Evolutionary conservation across 2,113 vertebrate species (phyloP), one percentile per base, ranked within the genome.

Genomic region (Fulica atra): DNA sequence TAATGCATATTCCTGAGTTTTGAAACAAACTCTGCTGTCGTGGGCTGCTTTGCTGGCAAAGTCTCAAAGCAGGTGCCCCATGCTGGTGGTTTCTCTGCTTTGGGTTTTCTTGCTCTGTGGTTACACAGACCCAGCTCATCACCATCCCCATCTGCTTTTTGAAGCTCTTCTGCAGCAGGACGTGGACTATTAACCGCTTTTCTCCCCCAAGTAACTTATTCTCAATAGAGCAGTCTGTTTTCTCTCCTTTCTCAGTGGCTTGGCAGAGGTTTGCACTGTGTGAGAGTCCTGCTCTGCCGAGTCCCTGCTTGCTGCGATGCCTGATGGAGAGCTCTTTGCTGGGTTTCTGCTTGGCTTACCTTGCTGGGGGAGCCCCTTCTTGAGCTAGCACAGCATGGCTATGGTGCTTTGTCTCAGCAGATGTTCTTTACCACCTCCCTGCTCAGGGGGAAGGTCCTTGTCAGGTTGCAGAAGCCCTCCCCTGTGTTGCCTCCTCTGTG

Each of bases 41-140:
- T 0, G 1, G 77, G 72, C 20, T 65, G 64, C 35, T 51, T 38
- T 1, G 6, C 44, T 68, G 83, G 25, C 31, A 24, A 0, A 2
- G 31, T n/a, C 48, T 93, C 61, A 8, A 48, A 72, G 81, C 78
- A 51, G 70, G 53, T 76, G 57, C 40, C 69, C 38, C 57, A 17
- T 1, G 7, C 36, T 53, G 71, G 81, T 74, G 60, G 53, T 29
- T 21, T 57, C 42, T 87, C 50, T 61, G 64, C 40, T 60, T 51
- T 48, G 23, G 46, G 11, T 69, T 81, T 90, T 35, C 82, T 77
- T 59, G 54, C 44, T 78, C 36, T 66, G 59, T 42, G 84, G 29
- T 89, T 78, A 29, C 1, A 0, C 61, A 76, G 63, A 51, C 26
- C 16, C 78, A 78, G 77, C 63, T 86, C 24, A 7, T 42, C 53